phyloP scores from a whole-genome alignment of 2,113 vertebrate genomes.

The human (Homo sapiens) region DNA sequence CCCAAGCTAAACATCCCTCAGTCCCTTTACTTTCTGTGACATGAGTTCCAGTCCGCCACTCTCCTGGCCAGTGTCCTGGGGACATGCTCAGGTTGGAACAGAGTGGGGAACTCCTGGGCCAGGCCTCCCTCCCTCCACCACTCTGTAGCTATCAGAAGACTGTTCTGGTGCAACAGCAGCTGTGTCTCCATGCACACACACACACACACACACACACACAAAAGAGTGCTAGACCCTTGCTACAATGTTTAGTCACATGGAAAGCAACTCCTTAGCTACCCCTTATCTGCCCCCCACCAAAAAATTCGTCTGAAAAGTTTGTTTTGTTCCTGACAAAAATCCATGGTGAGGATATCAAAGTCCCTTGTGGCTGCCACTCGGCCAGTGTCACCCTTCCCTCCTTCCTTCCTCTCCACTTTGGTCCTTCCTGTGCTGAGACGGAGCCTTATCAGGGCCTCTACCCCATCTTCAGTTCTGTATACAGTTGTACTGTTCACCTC shows the following conservation, averaged over 20 bases:
- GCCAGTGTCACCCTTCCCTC: background rate
- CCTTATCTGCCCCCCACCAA: too few species aligned
- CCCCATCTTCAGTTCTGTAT: background rate
- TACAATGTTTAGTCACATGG: background rate
- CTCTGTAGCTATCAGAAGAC: background rate
- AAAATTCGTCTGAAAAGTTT: background rate
- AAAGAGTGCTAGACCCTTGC: too few species aligned
- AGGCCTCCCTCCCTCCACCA: too few species aligned
- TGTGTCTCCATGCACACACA: background rate
- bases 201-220: background rate
- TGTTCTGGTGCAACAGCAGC: background rate
- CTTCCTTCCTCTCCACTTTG: background rate
- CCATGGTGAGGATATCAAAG: background rate
- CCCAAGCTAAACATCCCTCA: background rate
- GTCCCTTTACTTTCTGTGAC: background rate
- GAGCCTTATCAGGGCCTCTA: background rate
- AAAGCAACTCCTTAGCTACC: background rate
- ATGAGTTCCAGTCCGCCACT: background rate
- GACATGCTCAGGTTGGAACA: background rate
- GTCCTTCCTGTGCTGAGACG: background rate
- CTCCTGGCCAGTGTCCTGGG: background rate
- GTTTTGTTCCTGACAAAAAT: background rate
- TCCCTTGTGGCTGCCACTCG: fast-evolving
- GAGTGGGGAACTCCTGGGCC: background rate
- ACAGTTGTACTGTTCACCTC: too few species aligned